Base-by-base conservation (phyloP, 2,888 invertebrate species). In the Xestia sexstrigata region DNA sequence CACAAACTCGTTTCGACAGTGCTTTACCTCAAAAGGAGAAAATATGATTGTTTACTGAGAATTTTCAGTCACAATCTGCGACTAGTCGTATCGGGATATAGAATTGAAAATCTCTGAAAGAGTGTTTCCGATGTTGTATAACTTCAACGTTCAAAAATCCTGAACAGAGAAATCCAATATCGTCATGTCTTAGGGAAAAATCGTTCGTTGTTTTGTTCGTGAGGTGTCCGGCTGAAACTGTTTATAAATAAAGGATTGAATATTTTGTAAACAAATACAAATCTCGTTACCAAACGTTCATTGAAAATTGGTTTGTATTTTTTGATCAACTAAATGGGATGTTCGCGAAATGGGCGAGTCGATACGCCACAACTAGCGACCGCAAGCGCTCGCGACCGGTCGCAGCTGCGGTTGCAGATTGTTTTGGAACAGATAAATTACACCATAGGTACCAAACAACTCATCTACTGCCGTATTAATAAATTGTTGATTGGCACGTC, bases 391-490 rank as follows among this genome's bases (percentile, higher is more conserved):
- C 83, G 74, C 76, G 74, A 82, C 74, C 83, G 86, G 86, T 88
- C 81, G 83, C 88, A 79, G 74, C 69, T 90, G 92, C 70, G 91
- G 92, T 90, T 74, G 45, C 78, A 82, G 85, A 90, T 91, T 92
- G 91, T 92, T 90, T 89, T 87, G 88, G 74, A 85, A 86, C 86
- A 84, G 79, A 88, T 83, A 79, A 84, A 87, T 89, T 89, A 86
- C 83, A 87, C 86, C 80, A 87, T 82, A n/a, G n/a, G n/a, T n/a
- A 79, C 76, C 65, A 39, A 79, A 81, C 80, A 79, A 87, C n/a
- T 87, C 84, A 91, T 88, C 84, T 79, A 87, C 84, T 82, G 78
- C 74, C 65, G 78, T 78, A 87, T 87, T 88, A 87, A 88, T 87
- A 65, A 73, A 78, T 75, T 75, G 68, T 70, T 73, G 73, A 79